Percentiles rank a stretch among this genome's conserved stretches.
phyloP scores from a whole-genome alignment of 1,140 invertebrate species.

The Drosophila pachea region DNA sequence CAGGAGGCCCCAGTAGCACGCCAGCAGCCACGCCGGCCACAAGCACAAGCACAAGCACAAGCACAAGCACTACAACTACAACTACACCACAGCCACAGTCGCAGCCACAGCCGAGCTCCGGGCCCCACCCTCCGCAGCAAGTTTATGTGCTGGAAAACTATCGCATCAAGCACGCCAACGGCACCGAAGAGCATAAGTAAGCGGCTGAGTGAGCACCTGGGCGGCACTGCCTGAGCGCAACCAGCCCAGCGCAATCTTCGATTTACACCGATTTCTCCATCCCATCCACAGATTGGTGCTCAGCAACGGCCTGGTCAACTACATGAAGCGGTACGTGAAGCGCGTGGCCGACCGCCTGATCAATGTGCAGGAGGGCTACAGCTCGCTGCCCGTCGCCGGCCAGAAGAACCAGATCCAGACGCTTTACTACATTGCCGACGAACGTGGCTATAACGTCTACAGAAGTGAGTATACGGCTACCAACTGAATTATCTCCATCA shows the following conservation, averaged over 20 bases:
- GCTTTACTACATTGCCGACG: constrained; percentile 66
- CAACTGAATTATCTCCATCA: not conserved
- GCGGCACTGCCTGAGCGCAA: not conserved
- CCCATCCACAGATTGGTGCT: constrained; percentile 51
- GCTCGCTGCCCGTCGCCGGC: constrained; percentile 56
- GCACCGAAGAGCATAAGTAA: constrained; percentile 68
- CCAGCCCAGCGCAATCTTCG: not conserved
- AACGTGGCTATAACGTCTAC: constrained; percentile 66
- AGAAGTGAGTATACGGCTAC: constrained; percentile 43
- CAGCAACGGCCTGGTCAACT: constrained; percentile 68
- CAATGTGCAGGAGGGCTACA: constrained; percentile 68
- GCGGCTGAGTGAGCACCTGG: not conserved
- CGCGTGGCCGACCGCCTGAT: constrained; percentile 34
- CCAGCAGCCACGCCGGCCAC: not conserved
- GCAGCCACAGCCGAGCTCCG: constrained; percentile 13
- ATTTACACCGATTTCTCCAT: not conserved
- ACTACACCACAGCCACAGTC: not conserved
- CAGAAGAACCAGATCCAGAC: constrained; percentile 50
- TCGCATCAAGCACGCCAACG: constrained; percentile 60
- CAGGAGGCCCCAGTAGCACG: not conserved
- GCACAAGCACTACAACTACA: not conserved
- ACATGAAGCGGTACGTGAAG: constrained; percentile 60
- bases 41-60: not conserved
- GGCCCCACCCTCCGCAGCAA: constrained; percentile 5
- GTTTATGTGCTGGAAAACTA: constrained; percentile 66